A percentile compares a stretch with the other conserved stretches of the same genome.
These are phyloP conservation scores for Echinops telfairi DNA, from an alignment of 2,113 vertebrate genomes.

Conservation along the genomic window DNA sequence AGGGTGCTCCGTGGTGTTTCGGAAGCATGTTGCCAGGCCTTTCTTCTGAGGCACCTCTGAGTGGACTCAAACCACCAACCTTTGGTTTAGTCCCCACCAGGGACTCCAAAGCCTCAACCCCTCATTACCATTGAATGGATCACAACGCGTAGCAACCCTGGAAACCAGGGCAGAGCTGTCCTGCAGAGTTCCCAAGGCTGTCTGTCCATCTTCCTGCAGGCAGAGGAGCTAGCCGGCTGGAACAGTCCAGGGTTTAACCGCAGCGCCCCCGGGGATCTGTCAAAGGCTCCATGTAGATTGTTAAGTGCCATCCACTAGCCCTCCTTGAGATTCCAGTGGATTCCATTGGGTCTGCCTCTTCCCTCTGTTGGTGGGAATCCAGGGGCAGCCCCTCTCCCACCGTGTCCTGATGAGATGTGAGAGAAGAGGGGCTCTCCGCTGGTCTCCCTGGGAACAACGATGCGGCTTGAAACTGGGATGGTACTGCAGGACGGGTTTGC, in stretches of 20 bases:
- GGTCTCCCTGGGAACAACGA: constrained; percentile 66
- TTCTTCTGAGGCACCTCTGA: not conserved
- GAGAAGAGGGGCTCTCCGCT: constrained; percentile 54
- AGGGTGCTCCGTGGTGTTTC: not conserved
- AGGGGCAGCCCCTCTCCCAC: too few relatives aligned
- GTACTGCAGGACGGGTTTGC: constrained; percentile 72
- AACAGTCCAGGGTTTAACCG: too few relatives aligned
- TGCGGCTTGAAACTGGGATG: constrained; percentile 72
- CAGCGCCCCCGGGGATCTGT: too few relatives aligned
- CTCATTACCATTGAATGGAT: not conserved
- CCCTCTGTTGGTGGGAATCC: constrained; percentile 84
- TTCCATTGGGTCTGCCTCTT: constrained; percentile 76
- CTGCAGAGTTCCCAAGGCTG: too few relatives aligned
- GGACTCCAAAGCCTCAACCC: not conserved
- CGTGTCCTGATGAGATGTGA: constrained; percentile 58
- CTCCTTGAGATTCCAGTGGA: constrained; percentile 84
- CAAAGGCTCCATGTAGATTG: too few relatives aligned
- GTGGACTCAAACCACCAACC: not conserved
- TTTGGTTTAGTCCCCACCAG: not conserved
- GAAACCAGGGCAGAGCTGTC: too few relatives aligned
- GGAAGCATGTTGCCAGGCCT: not conserved
- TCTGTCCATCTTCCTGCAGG: too few relatives aligned
- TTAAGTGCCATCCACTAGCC: constrained; percentile 32
- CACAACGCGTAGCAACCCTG: too few relatives aligned
- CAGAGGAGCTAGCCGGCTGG: too few relatives aligned